These are phyloP conservation scores for Artemia franciscana DNA, from an alignment of 1,140 invertebrate genomes.

Conservation along the genomic window DNA sequence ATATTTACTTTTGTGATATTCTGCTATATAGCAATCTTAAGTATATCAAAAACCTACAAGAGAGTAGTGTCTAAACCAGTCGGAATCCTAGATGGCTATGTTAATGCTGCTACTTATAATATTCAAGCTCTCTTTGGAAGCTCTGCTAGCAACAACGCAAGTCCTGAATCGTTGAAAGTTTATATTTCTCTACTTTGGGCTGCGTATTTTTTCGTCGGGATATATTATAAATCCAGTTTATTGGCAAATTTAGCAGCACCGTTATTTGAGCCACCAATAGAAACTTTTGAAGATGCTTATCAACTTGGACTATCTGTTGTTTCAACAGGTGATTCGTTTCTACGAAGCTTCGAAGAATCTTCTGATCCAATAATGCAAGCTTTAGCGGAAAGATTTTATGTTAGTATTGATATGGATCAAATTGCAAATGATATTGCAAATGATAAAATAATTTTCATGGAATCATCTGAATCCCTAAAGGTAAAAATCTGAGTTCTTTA, in stretches of 20 bases:
- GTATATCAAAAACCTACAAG: not conserved
- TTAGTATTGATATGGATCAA: not conserved
- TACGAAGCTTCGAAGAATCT: not conserved
- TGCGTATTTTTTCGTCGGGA: not conserved
- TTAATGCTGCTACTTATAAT: not conserved
- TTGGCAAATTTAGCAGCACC: not conserved
- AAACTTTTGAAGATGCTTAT: not conserved
- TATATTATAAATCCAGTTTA: not conserved
- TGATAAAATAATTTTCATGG: not conserved
- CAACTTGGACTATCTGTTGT: not conserved
- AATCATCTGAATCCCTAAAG: not conserved
- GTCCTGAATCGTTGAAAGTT: not conserved
- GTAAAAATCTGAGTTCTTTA: not conserved
- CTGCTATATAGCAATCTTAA: not conserved
- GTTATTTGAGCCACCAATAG: not conserved
- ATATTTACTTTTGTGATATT: not conserved
- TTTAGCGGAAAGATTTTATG: not conserved
- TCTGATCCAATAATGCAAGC: not conserved
- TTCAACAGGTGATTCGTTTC: not conserved
- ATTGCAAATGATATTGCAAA: not conserved
- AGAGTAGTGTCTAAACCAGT: not conserved
- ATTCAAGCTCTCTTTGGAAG: not conserved
- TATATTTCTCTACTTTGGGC: not conserved
- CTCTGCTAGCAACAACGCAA: not conserved
- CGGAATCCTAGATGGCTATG: not conserved